Evolutionary conservation across 2,888 invertebrate genomes (phyloP).

Genomic region (Drosophila mercatorum): DNA sequence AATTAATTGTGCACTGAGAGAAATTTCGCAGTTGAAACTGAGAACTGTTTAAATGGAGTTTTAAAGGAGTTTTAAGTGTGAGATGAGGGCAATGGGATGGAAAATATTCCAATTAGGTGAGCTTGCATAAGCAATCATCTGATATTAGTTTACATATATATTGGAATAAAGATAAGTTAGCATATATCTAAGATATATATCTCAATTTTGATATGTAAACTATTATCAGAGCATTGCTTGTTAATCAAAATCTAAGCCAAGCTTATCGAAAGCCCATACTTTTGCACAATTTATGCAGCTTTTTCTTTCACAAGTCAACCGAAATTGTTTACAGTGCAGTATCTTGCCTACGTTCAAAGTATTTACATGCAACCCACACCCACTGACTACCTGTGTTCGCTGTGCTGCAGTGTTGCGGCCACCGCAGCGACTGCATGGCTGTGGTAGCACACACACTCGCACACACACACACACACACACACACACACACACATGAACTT

Average conservation of each 20-base stretch:
- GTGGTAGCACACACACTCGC: constrained; percentile 38
- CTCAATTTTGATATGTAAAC: too few relatives aligned
- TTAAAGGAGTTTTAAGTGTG: too few relatives aligned
- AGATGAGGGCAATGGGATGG: too few relatives aligned
- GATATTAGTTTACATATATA: too few relatives aligned
- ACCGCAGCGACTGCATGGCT: constrained; percentile 37
- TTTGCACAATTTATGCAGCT: too few relatives aligned
- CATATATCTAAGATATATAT: too few relatives aligned
- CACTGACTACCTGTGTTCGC: constrained; percentile 23
- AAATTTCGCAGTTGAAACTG: constrained; percentile 6
- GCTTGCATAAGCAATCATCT: too few relatives aligned
- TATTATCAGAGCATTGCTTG: too few relatives aligned
- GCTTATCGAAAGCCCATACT: too few relatives aligned
- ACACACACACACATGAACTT: constrained; percentile 28
- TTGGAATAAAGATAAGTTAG: too few relatives aligned
- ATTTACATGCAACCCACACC: constrained; percentile 53
- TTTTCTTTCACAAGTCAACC: neutral
- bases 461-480: constrained; percentile 13
- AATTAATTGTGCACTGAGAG: constrained; percentile 74
- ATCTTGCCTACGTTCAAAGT: constrained; percentile 48
- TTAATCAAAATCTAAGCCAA: too few relatives aligned
- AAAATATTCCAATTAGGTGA: too few relatives aligned
- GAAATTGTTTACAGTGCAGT: constrained; percentile 51
- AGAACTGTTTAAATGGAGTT: neutral
- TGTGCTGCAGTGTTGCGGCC: constrained; percentile 52